A percentile compares a stretch with the other conserved stretches of the same genome.
These are phyloP conservation scores for Nasalis larvatus DNA, from an alignment of 2,113 vertebrate species.

Conservation along the genomic window DNA sequence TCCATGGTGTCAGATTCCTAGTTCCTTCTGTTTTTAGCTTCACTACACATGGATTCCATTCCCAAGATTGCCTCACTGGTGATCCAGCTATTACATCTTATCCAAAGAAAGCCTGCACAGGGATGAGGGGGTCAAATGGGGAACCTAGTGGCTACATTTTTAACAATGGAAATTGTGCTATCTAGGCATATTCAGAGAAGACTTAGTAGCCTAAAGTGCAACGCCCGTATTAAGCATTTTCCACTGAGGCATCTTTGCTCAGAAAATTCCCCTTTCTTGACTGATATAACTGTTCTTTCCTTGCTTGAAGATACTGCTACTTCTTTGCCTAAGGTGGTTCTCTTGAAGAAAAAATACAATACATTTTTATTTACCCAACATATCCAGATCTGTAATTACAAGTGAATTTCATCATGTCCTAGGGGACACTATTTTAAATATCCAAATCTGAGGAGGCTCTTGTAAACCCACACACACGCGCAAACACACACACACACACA, in stretches of 20 bases:
- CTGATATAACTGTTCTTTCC: neutral
- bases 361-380: neutral
- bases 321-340: neutral
- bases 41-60: neutral
- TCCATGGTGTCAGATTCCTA: neutral
- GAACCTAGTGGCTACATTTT: neutral
- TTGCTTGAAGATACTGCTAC: neutral
- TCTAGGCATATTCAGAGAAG: neutral
- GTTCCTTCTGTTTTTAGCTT: neutral
- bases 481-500: neutral
- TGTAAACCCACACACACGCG: neutral
- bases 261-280: neutral
- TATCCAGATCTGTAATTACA: neutral
- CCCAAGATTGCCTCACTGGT: neutral
- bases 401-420: neutral
- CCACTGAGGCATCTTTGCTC: neutral
- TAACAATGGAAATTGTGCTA: neutral
- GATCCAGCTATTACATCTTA: neutral
- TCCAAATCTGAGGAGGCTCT: neutral
- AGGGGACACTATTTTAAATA: neutral
- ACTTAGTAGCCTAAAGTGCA: neutral
- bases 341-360: neutral
- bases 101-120: neutral
- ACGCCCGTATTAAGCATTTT: neutral
- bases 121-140: neutral